These are phyloP conservation scores for Amphimedon queenslandica DNA, from an alignment of 37 sponge, comb jelly and placozoan genomes.

Conservation along the genomic window DNA sequence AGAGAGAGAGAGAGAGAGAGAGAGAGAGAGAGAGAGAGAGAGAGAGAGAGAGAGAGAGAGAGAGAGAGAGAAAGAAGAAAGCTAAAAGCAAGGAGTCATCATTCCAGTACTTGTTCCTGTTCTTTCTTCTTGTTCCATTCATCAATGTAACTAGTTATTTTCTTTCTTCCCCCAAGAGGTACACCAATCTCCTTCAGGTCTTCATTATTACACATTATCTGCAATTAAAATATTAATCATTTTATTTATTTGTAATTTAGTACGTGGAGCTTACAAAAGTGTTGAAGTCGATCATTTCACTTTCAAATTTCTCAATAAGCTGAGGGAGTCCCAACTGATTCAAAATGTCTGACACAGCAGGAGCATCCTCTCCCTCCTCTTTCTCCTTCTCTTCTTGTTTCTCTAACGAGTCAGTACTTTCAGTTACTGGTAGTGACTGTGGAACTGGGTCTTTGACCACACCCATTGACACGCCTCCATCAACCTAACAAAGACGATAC, in stretches of 20 bases:
- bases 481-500: too few species aligned
- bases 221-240: background rate
- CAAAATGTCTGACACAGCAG: constrained; percentile 62
- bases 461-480: too few species aligned
- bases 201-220: constrained; percentile 61
- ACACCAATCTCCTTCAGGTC: constrained; percentile 87
- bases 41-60: too few species aligned
- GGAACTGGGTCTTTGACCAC: too few species aligned
- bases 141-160: constrained; percentile 55
- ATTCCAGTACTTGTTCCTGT: constrained; percentile 13
- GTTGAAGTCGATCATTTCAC: constrained; percentile 83
- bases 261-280: constrained; percentile 73
- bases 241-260: too few species aligned
- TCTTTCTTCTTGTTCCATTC: constrained; percentile 36
- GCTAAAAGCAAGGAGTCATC: too few species aligned
- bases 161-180: constrained; percentile 88
- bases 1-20: background rate
- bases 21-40: background rate
- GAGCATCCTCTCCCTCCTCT: constrained; percentile 11
- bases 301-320: constrained; percentile 29
- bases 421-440: too few species aligned
- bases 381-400: too few species aligned
- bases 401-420: too few species aligned
- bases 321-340: constrained; percentile 46
- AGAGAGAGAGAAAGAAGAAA: too few species aligned